phyloP scores from a whole-genome alignment of 92 coral and sea anemone genomes.

The Virgularia gustaviana region DNA sequence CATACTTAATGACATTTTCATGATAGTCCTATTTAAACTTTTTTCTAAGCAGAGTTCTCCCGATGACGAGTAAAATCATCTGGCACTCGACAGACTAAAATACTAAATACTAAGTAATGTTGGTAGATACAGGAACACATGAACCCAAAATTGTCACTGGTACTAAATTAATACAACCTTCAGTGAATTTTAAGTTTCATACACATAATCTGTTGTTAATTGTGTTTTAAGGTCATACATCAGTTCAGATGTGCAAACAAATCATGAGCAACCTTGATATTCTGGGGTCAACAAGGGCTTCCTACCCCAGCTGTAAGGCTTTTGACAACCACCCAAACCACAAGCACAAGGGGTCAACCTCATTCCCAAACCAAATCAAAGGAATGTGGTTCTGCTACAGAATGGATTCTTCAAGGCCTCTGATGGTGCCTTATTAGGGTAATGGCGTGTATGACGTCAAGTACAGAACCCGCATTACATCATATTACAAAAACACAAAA shows the following conservation, averaged over 20 bases:
- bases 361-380: constrained; percentile 55
- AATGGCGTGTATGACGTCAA: too few species aligned
- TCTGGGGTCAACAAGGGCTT: constrained; percentile 19
- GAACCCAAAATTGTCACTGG: neutral
- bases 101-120: too few species aligned
- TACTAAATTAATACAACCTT: neutral
- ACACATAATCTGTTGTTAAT: neutral
- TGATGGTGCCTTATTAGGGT: too few species aligned
- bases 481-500: too few species aligned
- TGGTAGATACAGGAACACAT: too few species aligned
- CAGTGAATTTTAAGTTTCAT: too few species aligned
- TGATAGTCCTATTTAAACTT: too few species aligned
- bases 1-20: too few species aligned
- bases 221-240: constrained; percentile 40
- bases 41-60: too few species aligned
- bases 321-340: constrained; percentile 44
- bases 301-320: constrained; percentile 22
- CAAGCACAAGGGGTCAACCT: constrained; percentile 39
- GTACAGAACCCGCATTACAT: too few species aligned
- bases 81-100: too few species aligned
- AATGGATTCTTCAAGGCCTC: neutral
- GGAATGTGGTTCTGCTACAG: constrained; percentile 39
- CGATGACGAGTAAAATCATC: too few species aligned
- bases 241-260: constrained; percentile 22
- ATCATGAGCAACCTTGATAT: constrained; percentile 29